Base-by-base conservation (phyloP, 2,797 vertebrate species). In the Neosalanx taihuensis region DNA sequence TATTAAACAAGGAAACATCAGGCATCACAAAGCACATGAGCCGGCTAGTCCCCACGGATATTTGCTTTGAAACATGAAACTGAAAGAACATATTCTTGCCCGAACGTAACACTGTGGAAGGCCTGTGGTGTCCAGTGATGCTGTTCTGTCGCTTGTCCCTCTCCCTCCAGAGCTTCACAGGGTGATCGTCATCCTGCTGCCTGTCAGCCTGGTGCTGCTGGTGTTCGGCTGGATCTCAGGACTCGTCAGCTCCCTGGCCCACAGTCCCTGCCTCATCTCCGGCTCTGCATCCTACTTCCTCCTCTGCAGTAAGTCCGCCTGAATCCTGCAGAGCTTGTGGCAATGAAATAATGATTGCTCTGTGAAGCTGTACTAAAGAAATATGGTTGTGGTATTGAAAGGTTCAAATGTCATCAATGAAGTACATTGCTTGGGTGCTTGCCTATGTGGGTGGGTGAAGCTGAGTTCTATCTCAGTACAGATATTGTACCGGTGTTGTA, bases 171-270 rank as follows among this genome's bases (percentile, higher is more conserved):
- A 73, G 5, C 80, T 94, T 79, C 93, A 93, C 77, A 88, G 83
- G n/a, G 89, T 89, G 5, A 87, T 95, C 69, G 87, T 93, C 74
- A 90, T 93, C 62, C 9, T 94, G 59, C 78, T 95, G 76, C 94
- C 93, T 0, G 83, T 93, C 80, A 94, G 93, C 76, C 89, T 95
- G 71, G 67, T 93, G 64, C 81, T 94, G 66, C 70, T 93, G 62
- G 90, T 94, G 72, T 88, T 93, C 0, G 89, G 93, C 29, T 93
- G 94, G 87, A 90, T 94, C 79, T 91, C 89, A 1, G 90, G 92
- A 41, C 84, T 95, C 1, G 91, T 94, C 76, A 88, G 93, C 23
- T 92, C 92, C 0, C 83, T 94, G 84, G 90, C 88, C 51, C 83
- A 76, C 78, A 93, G 91, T 63, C 78, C 83, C 41, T 79, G 75